These are phyloP conservation scores for Arothron firmamentum DNA, from an alignment of 2,113 vertebrate species.

Conservation along the genomic window DNA sequence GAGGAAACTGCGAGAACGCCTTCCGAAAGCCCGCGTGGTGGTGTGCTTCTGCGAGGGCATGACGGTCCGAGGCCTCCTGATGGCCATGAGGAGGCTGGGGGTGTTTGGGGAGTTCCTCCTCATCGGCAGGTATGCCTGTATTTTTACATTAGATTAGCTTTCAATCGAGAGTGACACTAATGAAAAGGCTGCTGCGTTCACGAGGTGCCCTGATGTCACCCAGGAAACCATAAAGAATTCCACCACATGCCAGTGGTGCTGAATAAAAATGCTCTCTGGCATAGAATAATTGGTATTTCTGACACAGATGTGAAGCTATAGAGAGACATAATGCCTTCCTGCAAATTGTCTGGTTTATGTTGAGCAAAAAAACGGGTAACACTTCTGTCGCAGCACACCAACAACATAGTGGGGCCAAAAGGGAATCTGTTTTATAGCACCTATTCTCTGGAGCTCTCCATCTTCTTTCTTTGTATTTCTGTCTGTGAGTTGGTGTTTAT, in stretches of 20 bases:
- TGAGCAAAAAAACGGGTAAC: neutral
- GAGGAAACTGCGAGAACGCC: constrained; percentile 86
- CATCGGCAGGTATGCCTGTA: constrained; percentile 85
- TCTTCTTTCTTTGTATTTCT: constrained; percentile 11
- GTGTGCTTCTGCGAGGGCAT: constrained; percentile 98
- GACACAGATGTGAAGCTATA: constrained; percentile 43
- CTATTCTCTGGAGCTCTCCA: neutral
- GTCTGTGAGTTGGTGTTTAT: neutral
- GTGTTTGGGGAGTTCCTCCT: constrained; percentile 91
- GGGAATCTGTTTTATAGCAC: neutral
- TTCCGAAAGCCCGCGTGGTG: constrained; percentile 94
- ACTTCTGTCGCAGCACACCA: neutral
- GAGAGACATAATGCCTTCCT: constrained; percentile 14
- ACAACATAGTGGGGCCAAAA: neutral
- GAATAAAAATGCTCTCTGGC: constrained; percentile 60
- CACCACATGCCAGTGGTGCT: constrained; percentile 53
- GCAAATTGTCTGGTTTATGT: constrained; percentile 1
- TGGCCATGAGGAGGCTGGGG: constrained; percentile 91
- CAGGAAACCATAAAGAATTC: constrained; percentile 68
- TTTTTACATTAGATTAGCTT: constrained; percentile 2
- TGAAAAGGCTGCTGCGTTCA: constrained; percentile 22
- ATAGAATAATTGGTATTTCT: constrained; percentile 66
- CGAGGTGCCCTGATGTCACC: constrained; percentile 57
- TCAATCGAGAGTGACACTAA: constrained; percentile 6
- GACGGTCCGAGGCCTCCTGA: constrained; percentile 92